Base-by-base conservation (phyloP, 2,797 vertebrate species). In the Coreius guichenoti region DNA sequence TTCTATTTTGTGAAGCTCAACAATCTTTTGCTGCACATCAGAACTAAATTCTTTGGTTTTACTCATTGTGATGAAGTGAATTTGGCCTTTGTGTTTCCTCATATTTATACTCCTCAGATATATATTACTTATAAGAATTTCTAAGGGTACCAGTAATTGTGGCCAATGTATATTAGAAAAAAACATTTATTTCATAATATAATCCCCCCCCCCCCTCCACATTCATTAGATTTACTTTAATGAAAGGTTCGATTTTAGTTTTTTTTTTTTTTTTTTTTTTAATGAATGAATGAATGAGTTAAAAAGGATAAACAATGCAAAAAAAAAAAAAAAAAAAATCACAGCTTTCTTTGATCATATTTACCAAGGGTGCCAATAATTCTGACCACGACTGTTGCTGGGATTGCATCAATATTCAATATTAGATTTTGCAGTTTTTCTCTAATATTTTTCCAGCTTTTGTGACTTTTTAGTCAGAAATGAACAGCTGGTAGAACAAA, bases 401-500 rank as follows among this genome's bases (percentile, higher is more conserved):
- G 61, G 13, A 70, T 63, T 82, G n/a, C 68, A 68, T 49, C 43
- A 31, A 31, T 65, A 83, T 63, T 49, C 43, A 31, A 31, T 65
- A 83, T 63, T 65, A 4, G 33, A 82, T 82, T 33, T 61, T n/a
- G 17, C 33, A 5, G 16, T 58, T 81, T 69, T 54, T 56, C 5
- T 45, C 23, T 56, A 56, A 69, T 29, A 56, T 56, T 39, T 51
- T 19, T 29, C 0, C 23, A 72, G 23, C 8, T 49, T 74, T 26
- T 58, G 8, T 73, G 21, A 58, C n/a, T 33, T 39, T 23, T 43
- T 13, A 6, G 5, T 51, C 26, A 31, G 16, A 63, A 43, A 51
- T 49, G 49, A 4, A 33, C 43, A 70, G 80, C 67, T 63, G 26
- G 56, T 63, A 78, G 72, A 65, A 65, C 56, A 80, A 67, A 81